Percentiles rank a stretch among this genome's conserved stretches.
Evolutionary conservation across 2,888 invertebrate genomes (phyloP).

Genomic region (Hybos culiciformis): DNA sequence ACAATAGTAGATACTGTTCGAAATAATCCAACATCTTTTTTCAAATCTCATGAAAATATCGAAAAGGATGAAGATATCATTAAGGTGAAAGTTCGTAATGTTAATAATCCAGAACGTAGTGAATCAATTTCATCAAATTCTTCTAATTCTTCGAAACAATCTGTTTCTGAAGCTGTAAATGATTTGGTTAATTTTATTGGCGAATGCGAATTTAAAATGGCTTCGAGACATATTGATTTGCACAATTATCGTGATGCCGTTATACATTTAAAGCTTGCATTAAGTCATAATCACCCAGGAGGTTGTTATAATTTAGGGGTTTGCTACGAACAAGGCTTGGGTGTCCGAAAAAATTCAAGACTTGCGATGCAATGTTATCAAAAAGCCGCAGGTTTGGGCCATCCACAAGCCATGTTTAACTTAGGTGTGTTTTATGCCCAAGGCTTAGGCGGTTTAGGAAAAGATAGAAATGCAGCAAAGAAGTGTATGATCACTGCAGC

Average conservation of each 20-base stretch:
- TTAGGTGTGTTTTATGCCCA: conserved; percentile 53
- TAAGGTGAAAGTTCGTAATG: no score
- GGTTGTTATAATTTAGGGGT: conserved; percentile 54
- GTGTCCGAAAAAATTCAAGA: conserved; percentile 43
- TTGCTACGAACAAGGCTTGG: conserved; percentile 54
- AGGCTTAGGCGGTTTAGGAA: conserved; percentile 44
- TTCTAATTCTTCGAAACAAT: conserved; percentile 6
- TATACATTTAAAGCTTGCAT: conserved; percentile 41
- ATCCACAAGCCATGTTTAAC: conserved; percentile 54
- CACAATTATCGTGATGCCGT: conserved; percentile 43
- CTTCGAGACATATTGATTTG: conserved; percentile 44
- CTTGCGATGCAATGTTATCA: conserved; percentile 55
- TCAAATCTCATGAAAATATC: no score
- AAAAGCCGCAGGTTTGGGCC: conserved; percentile 47
- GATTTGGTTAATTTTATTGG: conserved; percentile 42
- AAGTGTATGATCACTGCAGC: conserved; percentile 43
- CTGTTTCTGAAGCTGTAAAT: conserved; percentile 23
- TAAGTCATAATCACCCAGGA: conserved; percentile 43
- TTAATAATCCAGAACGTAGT: not conserved
- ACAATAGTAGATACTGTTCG: no score
- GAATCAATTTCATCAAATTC: not conserved
- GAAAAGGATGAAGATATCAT: no score
- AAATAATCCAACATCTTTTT: no score
- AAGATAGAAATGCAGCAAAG: conserved; percentile 40
- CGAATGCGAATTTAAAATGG: conserved; percentile 46